Evolutionary conservation across 2,797 vertebrate species (phyloP).

Genomic region (Arrhamphus sclerolepis): DNA sequence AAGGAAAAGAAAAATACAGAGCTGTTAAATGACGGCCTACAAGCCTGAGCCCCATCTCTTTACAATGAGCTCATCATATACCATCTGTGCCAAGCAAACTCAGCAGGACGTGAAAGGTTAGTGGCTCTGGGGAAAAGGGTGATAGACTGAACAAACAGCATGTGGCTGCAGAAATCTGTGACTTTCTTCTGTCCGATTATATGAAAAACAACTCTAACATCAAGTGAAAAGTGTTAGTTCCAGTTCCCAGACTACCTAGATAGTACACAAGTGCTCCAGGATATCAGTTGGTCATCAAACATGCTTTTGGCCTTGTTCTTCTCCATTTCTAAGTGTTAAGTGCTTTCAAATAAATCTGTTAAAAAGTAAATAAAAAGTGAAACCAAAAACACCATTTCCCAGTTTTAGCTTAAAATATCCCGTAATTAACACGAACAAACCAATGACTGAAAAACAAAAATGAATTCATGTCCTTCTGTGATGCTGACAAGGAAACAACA

Average conservation of each 20-base stretch:
- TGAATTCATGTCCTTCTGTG: too few species aligned
- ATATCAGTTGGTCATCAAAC: not conserved
- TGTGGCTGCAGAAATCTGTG: conserved; percentile 5
- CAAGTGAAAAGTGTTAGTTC: not conserved
- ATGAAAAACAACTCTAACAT: not conserved
- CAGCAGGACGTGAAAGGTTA: conserved; percentile 24
- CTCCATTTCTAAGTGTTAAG: not conserved
- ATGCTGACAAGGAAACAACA: too few species aligned
- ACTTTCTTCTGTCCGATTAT: not conserved
- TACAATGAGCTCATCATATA: conserved; percentile 38
- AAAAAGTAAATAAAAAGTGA: too few species aligned
- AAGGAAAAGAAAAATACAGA: too few species aligned
- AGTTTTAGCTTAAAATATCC: not conserved
- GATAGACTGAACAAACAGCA: conserved; percentile 40
- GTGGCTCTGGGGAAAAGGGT: conserved; percentile 21
- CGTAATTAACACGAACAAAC: not conserved
- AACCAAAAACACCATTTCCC: too few species aligned
- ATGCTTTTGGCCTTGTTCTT: not conserved
- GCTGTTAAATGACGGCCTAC: conserved; percentile 5
- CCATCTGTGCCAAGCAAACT: conserved; percentile 18
- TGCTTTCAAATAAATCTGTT: not conserved
- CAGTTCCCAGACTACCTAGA: not conserved
- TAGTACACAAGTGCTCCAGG: conserved; percentile 2
- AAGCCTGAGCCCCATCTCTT: conserved; percentile 26
- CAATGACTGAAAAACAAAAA: too few species aligned